Evolutionary conservation across 2,888 invertebrate genomes (phyloP), one percentile per base, ranked within the genome.

Genomic region (Megalurothrips usitatus): DNA sequence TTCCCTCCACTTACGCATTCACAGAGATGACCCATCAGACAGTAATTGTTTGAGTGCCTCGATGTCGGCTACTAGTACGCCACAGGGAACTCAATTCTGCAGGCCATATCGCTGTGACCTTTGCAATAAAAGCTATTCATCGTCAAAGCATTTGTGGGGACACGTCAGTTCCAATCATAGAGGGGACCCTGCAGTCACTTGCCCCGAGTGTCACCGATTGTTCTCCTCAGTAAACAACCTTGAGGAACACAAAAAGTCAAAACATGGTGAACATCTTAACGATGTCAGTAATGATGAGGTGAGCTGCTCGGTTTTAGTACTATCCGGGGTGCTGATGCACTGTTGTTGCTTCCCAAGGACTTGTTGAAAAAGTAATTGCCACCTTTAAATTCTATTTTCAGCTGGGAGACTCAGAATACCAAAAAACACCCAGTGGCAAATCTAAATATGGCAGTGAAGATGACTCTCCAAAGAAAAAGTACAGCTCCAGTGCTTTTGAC

Each of bases 61-160:
- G 11, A 11, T 26, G 26, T 26, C 68, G 26, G 23, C 11, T 11
- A 26, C 23, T 1, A 75, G 23, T 26, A 23, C 68, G 4, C 12
- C 68, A 26, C 68, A 75, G 23, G 68, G 68, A 23, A 34, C 23
- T 34, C 43, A 28, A 78, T 81, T 49, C 79, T 81, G 75, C 80
- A 87, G 88, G 83, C 87, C 88, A 17, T 88, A 87, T 83, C 87
- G 87, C 79, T 88, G 88, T 82, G 88, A 88, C 84, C 86, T 88
- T 17, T 88, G 88, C 83, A 87, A 87, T 83, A 88, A 88, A 83
- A 87, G 88, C 26, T 88, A 88, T 83, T 88, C 88, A 8, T 87
- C 88, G 11, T 88, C 88, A 0, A 88, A 88, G 82, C 88, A 88
- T 84, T 86, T 88, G 78, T 88, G 88, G 88, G 88, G 88, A 58